Conservation (phyloP, 1,140 invertebrate genomes). For the Nomia melanderi region DNA sequence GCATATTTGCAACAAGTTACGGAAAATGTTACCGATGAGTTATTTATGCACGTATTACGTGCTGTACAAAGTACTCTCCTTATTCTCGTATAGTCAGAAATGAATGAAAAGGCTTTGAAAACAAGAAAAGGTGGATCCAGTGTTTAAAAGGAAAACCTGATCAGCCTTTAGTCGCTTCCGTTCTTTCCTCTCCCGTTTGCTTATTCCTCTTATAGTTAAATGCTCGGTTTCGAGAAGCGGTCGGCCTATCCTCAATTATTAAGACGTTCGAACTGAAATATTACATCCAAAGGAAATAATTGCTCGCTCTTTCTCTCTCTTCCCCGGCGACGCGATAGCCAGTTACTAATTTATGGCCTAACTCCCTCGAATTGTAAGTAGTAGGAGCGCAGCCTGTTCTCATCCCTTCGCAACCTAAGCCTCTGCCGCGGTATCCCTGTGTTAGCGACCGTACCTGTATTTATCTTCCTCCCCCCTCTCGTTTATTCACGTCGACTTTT, state of each 20-base stretch:
- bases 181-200: too few species aligned
- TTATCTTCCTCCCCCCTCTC: neutral
- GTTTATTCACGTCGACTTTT: neutral
- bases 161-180: too few species aligned
- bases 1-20: too few species aligned
- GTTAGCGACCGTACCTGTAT: neutral
- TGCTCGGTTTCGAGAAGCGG: constrained; percentile 5
- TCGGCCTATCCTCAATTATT: constrained; percentile 69
- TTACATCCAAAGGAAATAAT: constrained; percentile 75
- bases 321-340: constrained; percentile 48
- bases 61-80: too few species aligned
- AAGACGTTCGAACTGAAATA: constrained; percentile 77
- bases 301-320: constrained; percentile 17
- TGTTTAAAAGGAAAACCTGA: too few species aligned
- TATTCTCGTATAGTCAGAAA: too few species aligned
- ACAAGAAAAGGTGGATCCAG: too few species aligned
- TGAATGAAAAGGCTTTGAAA: too few species aligned
- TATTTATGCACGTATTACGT: too few species aligned
- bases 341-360: constrained; percentile 67
- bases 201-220: too few species aligned
- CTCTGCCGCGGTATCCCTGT: neutral
- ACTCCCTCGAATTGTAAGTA: constrained; percentile 64
- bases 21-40: too few species aligned
- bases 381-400: constrained; percentile 12
- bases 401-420: constrained; percentile 5